Conservation (phyloP, 2,888 invertebrate species). For the Byasa hedistus region DNA sequence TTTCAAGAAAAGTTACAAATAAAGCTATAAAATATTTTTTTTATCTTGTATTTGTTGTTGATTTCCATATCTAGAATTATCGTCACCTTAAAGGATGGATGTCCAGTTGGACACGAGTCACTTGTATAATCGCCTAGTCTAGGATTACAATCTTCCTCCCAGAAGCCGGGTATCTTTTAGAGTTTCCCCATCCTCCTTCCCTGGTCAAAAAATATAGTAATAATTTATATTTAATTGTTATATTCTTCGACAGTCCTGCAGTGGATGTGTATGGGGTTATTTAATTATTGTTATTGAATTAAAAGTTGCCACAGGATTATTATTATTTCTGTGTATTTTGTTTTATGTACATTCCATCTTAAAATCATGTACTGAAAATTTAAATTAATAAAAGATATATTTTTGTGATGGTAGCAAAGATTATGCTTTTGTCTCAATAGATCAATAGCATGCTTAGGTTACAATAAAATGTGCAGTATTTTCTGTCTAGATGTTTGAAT, state of each 20-base stretch:
- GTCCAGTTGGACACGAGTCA: no score
- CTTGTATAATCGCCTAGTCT: no score
- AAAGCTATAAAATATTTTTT: background rate
- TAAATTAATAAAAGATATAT: background rate
- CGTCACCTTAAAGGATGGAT: no score
- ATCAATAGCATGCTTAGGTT: slow-evolving; percentile 44
- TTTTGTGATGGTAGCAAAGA: background rate
- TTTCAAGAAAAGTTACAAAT: background rate
- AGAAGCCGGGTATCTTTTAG: no score
- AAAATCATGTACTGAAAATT: slow-evolving; percentile 37
- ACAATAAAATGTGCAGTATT: slow-evolving; percentile 33
- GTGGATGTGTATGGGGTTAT: background rate
- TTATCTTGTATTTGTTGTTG: background rate
- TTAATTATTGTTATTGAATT: slow-evolving; percentile 8
- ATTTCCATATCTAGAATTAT: background rate
- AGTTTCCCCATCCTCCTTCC: no score
- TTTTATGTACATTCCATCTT: slow-evolving; percentile 56
- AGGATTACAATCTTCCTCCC: no score
- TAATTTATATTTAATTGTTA: background rate
- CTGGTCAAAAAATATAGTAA: no score
- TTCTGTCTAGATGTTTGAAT: background rate
- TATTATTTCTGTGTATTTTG: slow-evolving; percentile 32
- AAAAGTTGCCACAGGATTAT: slow-evolving; percentile 10
- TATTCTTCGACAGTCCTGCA: background rate
- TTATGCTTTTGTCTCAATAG: slow-evolving; percentile 37